Conservation (phyloP, 2,888 invertebrate species). For the Pollenia angustigena region DNA sequence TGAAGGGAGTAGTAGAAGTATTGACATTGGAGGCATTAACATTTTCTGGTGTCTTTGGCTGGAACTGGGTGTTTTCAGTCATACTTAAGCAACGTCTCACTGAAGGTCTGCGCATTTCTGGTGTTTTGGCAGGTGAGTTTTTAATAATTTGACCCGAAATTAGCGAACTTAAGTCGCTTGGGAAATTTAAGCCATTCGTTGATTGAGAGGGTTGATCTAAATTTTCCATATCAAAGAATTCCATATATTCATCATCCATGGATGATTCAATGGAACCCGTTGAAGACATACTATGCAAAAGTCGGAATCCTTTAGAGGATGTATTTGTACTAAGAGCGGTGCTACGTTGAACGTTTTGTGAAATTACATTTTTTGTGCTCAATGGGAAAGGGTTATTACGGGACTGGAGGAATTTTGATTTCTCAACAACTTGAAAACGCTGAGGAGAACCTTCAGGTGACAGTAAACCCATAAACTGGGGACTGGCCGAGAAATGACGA, state of each 20-base stretch:
- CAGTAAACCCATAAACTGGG: constrained; percentile 79
- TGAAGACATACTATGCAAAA: constrained; percentile 85
- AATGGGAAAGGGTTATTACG: constrained; percentile 49
- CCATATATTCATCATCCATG: constrained; percentile 87
- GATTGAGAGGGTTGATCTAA: constrained; percentile 81
- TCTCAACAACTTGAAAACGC: constrained; percentile 81
- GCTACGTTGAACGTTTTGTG: constrained; percentile 65
- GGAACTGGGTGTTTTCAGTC: constrained; percentile 82
- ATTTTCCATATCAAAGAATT: constrained; percentile 87
- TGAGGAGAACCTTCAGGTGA: constrained; percentile 83
- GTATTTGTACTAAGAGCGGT: constrained; percentile 73
- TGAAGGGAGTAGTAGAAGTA: constrained; percentile 77
- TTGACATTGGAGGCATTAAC: constrained; percentile 52
- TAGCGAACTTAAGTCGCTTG: constrained; percentile 86
- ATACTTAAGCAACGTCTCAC: constrained; percentile 85
- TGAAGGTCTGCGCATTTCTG: constrained; percentile 84
- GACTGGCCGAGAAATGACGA: constrained; percentile 76
- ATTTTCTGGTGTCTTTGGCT: constrained; percentile 82
- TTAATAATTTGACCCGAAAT: constrained; percentile 86
- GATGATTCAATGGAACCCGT: constrained; percentile 86
- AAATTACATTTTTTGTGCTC: constrained; percentile 82
- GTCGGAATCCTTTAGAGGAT: constrained; percentile 81
- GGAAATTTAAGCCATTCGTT: constrained; percentile 82
- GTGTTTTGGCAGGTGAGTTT: constrained; percentile 81
- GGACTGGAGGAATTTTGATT: constrained; percentile 60